Evolutionary conservation across 2,888 invertebrate species (phyloP).

Genomic region (Lapara coniferarum): DNA sequence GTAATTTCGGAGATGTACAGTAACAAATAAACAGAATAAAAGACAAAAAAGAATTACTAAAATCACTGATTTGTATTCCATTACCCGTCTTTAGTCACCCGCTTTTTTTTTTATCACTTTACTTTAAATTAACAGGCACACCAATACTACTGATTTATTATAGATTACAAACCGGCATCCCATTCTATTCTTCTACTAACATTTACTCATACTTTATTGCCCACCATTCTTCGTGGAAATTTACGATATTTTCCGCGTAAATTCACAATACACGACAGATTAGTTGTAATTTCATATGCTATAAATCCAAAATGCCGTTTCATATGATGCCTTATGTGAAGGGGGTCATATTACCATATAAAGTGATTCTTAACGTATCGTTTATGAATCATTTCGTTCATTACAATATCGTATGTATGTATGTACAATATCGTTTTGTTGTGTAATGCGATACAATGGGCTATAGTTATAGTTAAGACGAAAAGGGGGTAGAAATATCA

Average conservation of each 20-base stretch:
- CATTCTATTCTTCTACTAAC: too few species aligned
- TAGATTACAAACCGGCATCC: too few species aligned
- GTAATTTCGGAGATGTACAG: too few species aligned
- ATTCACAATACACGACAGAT: not conserved
- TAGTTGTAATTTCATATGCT: not conserved
- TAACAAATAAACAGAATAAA: too few species aligned
- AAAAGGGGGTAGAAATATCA: not conserved
- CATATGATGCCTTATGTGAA: not conserved
- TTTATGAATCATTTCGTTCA: not conserved
- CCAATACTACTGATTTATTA: too few species aligned
- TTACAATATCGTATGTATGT: too few species aligned
- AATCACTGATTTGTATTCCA: too few species aligned
- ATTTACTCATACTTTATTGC: constrained; percentile 7
- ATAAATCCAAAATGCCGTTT: constrained; percentile 6
- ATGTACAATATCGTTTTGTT: not conserved
- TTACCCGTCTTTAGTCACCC: too few species aligned
- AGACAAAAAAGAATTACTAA: too few species aligned
- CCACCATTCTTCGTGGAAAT: not conserved
- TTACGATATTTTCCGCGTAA: not conserved
- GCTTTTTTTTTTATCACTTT: too few species aligned
- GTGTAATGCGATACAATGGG: not conserved
- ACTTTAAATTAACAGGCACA: too few species aligned
- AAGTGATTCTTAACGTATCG: not conserved
- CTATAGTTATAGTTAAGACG: too few species aligned
- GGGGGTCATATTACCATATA: not conserved